Evolutionary conservation across 2,113 vertebrate genomes (phyloP).

Genomic region (Catharus fuscescens): DNA sequence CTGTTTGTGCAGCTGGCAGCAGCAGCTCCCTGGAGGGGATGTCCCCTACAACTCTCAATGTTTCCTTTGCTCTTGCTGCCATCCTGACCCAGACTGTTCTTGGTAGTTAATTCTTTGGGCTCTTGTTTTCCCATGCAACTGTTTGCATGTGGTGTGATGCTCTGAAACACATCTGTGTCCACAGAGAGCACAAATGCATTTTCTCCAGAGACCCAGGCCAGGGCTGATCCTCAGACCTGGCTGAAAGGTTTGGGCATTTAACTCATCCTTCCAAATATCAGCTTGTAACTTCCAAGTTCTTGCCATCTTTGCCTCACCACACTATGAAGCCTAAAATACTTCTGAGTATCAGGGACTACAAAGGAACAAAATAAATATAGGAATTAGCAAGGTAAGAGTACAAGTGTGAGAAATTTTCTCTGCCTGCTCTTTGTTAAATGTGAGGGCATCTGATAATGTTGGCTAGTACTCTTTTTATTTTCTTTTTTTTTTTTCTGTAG

Average conservation of each 20-base stretch:
- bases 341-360: background rate
- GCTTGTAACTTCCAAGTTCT: background rate
- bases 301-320: background rate
- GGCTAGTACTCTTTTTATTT: background rate
- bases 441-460: background rate
- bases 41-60: background rate
- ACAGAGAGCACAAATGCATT: fast-evolving
- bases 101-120: background rate
- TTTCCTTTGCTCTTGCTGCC: background rate
- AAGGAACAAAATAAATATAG: background rate
- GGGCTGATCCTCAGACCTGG: background rate
- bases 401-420: background rate
- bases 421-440: background rate
- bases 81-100: background rate
- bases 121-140: background rate
- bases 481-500: background rate
- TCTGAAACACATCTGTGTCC: background rate
- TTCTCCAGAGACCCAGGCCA: background rate
- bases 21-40: background rate
- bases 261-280: background rate
- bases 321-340: background rate
- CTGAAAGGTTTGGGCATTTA: background rate
- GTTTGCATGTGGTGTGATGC: fast-evolving
- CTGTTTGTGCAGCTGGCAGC: fast-evolving
- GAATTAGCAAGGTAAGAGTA: background rate